Base-by-base conservation (phyloP, 2,113 vertebrate genomes). In the Illadopsis cleaveri region DNA sequence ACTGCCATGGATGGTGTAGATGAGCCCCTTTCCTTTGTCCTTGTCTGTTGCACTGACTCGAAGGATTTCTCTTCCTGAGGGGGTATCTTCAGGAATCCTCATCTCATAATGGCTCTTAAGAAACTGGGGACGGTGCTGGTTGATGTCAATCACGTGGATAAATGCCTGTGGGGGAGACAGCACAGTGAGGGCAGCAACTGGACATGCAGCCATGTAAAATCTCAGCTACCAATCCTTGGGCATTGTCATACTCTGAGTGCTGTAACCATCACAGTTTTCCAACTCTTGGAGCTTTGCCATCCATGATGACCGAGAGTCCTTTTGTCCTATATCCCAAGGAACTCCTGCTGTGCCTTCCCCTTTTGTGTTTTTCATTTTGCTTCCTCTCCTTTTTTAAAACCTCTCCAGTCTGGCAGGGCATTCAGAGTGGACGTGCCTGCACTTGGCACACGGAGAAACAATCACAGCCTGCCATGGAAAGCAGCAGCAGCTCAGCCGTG, bases 121-220 rank as follows among this genome's bases (percentile, higher is more conserved):
- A 97, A 99, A 99, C 96, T 98, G 96, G 4, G 99, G 99, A 3
- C 99, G 98, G 78, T 99, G 98, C 88, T 99, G 98, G 61, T 99
- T 99, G 90, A 99, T 98, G 87, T 98, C 98, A 97, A 99, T 97
- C 85, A 99, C 98, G 0, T 97, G 97, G 92, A 99, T 98, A 93
- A 99, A 98, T 51, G 99, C 99, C 99, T 99, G 93, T 53, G 25
- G 47, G 30, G 57, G n/a, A 84, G 18, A 87, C 4, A 64, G 65
- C 35, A n/a, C 21, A 54, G 22, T 62, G 40, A 86, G 44, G 19
- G 40, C 24, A 94, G 38, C 40, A 90, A n/a, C 10, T 9, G 56
- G 51, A 69, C 4, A 45, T 2, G 38, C 31, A 94, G 45, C 45
- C 40, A 14, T 9, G 35, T 42, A 64, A 87, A 83, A 88, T 30